phyloP scores from a whole-genome alignment of 2,888 invertebrate species.

The Eilema griseolum region DNA sequence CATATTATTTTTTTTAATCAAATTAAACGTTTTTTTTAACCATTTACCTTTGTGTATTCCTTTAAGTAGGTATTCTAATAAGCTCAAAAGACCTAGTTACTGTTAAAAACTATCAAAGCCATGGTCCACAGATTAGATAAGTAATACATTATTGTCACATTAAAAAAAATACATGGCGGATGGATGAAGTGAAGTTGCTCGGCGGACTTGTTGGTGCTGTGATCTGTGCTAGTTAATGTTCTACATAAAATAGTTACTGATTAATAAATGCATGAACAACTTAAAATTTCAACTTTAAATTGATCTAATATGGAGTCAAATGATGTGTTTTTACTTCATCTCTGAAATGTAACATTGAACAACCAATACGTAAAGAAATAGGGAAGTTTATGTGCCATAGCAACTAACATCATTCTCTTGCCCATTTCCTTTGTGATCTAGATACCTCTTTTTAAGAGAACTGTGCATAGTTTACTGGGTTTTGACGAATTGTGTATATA shows the following conservation, averaged over 20 bases:
- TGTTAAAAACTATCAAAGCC: too few relatives aligned
- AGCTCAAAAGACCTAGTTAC: too few relatives aligned
- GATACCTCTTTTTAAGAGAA: constrained; percentile 62
- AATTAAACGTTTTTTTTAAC: too few relatives aligned
- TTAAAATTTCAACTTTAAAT: constrained; percentile 9
- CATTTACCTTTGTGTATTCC: too few relatives aligned
- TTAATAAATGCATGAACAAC: neutral
- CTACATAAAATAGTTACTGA: neutral
- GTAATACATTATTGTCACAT: too few relatives aligned
- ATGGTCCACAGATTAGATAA: too few relatives aligned
- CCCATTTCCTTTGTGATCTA: constrained; percentile 85
- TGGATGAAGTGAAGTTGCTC: neutral
- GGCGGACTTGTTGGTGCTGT: neutral
- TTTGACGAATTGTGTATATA: constrained; percentile 31
- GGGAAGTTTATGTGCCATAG: constrained; percentile 66
- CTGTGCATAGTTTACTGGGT: constrained; percentile 46
- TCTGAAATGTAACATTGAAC: constrained; percentile 15
- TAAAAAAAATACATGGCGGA: too few relatives aligned
- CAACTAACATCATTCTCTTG: constrained; percentile 66
- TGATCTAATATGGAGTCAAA: constrained; percentile 15
- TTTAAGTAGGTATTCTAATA: too few relatives aligned
- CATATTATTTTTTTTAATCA: too few relatives aligned
- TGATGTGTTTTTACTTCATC: constrained; percentile 13
- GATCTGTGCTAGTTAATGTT: neutral
- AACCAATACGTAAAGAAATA: constrained; percentile 18